phyloP scores from a whole-genome alignment of 2,113 vertebrate genomes.

The Malurus alboscapulatus region DNA sequence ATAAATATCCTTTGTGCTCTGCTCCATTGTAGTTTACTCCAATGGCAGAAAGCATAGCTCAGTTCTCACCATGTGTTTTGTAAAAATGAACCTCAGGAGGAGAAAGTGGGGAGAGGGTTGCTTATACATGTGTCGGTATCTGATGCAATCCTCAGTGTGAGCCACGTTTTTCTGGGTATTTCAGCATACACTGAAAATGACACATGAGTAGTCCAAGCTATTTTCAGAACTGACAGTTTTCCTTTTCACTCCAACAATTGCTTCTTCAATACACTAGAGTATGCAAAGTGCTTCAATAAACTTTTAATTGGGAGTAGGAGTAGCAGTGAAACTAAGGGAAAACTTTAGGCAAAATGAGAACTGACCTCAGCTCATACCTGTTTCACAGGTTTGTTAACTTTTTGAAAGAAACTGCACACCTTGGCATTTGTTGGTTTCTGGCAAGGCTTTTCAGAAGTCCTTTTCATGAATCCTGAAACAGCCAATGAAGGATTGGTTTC shows the following conservation, averaged over 20 bases:
- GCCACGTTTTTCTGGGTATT: constrained; percentile 44
- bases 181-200: constrained; percentile 15
- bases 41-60: constrained; percentile 5
- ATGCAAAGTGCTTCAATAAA: constrained; percentile 41
- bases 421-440: background rate
- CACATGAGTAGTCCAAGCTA: constrained; percentile 43
- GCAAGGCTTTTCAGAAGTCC: background rate
- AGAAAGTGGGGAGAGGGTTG: background rate
- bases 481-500: background rate
- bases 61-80: background rate
- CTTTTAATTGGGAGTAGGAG: constrained; percentile 42
- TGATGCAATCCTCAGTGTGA: constrained; percentile 11
- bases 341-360: background rate
- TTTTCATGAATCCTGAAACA: background rate
- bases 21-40: background rate
- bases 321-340: background rate
- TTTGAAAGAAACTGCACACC: background rate
- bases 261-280: constrained; percentile 32
- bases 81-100: constrained; percentile 6
- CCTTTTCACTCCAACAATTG: constrained; percentile 38
- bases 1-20: constrained; percentile 22
- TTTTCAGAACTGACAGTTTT: constrained; percentile 59
- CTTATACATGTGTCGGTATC: background rate
- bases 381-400: background rate
- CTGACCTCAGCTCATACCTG: background rate